phyloP scores from a whole-genome alignment of 37 sponge, comb jelly and placozoan genomes.

The Ianthella basta region DNA sequence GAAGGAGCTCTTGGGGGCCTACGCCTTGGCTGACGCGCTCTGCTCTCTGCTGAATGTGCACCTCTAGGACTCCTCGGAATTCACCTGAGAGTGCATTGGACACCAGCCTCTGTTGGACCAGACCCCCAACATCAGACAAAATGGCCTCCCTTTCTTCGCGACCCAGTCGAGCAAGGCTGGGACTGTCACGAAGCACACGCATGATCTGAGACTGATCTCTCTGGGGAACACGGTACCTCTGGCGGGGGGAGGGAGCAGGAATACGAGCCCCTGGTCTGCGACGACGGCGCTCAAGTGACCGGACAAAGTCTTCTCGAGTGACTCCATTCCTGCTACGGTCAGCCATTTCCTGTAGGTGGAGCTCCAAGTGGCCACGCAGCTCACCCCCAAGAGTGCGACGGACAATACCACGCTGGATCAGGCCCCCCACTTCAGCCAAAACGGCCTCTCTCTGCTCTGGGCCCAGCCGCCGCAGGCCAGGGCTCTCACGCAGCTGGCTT shows the following conservation, averaged over 20 bases:
- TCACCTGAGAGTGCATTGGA: conserved; percentile 77
- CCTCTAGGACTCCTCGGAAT: conserved; percentile 84
- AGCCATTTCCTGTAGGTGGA: conserved; percentile 14
- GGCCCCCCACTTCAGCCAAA: conserved; percentile 46
- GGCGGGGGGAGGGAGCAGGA: background rate
- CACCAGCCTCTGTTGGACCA: conserved; percentile 81
- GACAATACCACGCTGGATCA: conserved; percentile 50
- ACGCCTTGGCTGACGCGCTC: conserved; percentile 20
- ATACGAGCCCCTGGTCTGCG: background rate
- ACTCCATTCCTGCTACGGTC: conserved; percentile 1
- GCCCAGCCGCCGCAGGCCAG: background rate
- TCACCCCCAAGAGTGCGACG: conserved; percentile 38
- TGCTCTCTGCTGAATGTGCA: conserved; percentile 74
- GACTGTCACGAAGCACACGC: conserved; percentile 52
- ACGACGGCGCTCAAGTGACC: background rate
- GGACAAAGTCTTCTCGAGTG: conserved; percentile 12
- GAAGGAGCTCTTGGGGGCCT: conserved; percentile 8
- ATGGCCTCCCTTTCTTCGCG: conserved; percentile 60
- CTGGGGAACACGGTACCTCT: conserved; percentile 56
- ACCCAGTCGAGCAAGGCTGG: conserved; percentile 53
- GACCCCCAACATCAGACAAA: conserved; percentile 74
- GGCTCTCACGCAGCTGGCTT: conserved; percentile 18
- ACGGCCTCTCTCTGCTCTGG: conserved; percentile 25
- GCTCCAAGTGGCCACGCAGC: conserved; percentile 12
- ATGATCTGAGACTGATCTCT: conserved; percentile 60